A percentile compares a stretch with the other conserved stretches of the same genome.
Conservation (phyloP, 1,140 invertebrate species). For the Mactra quadrangularis region DNA sequence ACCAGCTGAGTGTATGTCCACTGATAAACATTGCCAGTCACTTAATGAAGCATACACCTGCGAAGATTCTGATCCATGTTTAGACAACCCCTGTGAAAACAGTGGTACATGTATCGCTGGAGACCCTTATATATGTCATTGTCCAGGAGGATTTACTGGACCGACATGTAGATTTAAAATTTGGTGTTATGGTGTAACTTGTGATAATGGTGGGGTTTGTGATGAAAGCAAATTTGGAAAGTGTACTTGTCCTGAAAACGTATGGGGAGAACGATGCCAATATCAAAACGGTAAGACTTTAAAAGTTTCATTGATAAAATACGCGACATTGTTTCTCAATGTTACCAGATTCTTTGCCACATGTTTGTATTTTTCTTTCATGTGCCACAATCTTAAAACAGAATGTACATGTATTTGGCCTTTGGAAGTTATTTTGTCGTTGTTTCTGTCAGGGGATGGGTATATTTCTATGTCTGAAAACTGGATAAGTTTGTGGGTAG, state of each 20-base stretch:
- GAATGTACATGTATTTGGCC: too few species aligned
- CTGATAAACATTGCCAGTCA: not conserved
- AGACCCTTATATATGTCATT: not conserved
- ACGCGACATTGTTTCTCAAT: too few species aligned
- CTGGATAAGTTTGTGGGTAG: too few species aligned
- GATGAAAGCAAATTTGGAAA: too few species aligned
- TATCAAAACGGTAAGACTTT: not conserved
- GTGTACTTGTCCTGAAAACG: not conserved
- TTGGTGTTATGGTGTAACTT: conserved; percentile 1
- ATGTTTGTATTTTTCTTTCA: too few species aligned
- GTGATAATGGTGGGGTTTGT: conserved; percentile 15
- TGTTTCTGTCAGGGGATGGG: too few species aligned
- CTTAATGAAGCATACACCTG: not conserved
- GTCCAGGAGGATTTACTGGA: not conserved
- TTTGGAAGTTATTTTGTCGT: too few species aligned
- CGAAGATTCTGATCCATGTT: not conserved
- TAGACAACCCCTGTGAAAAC: not conserved
- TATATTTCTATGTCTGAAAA: too few species aligned
- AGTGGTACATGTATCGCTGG: not conserved
- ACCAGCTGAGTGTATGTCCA: not conserved
- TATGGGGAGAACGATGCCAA: conserved; percentile 5
- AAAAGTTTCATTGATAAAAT: too few species aligned
- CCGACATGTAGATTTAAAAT: not conserved
- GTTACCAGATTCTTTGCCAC: too few species aligned
- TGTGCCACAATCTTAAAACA: too few species aligned